phyloP scores from a whole-genome alignment of 2,113 vertebrate genomes.

The Mormyrus lacerda region DNA sequence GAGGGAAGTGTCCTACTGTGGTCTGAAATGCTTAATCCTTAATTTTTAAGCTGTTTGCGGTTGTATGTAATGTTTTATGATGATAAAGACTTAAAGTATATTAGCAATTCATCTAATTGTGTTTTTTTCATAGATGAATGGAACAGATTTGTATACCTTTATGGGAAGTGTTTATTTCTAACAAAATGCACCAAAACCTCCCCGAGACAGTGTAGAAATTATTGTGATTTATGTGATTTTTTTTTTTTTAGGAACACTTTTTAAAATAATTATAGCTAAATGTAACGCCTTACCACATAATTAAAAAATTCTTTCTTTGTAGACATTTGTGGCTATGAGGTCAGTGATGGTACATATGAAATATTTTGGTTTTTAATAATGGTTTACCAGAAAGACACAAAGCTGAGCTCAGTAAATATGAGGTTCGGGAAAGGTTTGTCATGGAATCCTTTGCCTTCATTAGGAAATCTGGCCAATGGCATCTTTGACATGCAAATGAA shows the following conservation, averaged over 20 bases:
- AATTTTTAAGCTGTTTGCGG: not conserved
- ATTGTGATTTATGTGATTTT: not conserved
- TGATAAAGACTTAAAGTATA: not conserved
- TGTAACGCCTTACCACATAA: not conserved
- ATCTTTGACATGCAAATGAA: slow-evolving; percentile 10
- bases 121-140: not conserved
- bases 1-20: not conserved
- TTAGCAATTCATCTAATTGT: not conserved
- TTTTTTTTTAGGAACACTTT: not conserved
- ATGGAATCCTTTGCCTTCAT: not conserved
- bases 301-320: not conserved
- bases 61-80: not conserved
- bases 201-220: not conserved
- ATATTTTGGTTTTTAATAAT: not conserved
- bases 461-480: not conserved
- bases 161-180: not conserved
- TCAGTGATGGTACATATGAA: not conserved
- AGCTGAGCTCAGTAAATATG: not conserved
- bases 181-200: not conserved
- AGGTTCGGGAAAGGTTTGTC: not conserved
- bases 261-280: not conserved
- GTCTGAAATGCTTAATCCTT: not conserved
- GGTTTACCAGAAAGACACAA: not conserved
- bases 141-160: not conserved
- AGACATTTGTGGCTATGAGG: not conserved